Evolutionary conservation across 2,888 invertebrate genomes (phyloP), one percentile per base, ranked within the genome.

Genomic region (Mythimna albipuncta): DNA sequence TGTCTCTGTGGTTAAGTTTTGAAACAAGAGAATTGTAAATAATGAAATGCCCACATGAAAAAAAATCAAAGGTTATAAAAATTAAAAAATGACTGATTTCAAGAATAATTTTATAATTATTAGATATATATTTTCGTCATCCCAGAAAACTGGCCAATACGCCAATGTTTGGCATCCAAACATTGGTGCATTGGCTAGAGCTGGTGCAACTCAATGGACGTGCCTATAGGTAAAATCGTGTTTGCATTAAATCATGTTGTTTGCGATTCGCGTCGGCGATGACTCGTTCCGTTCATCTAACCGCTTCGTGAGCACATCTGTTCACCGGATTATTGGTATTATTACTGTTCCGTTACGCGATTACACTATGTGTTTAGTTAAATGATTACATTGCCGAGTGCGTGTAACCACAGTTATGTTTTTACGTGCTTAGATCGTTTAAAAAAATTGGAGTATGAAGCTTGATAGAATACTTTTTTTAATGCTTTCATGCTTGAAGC

Each of bases 191-290:
- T 78, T 78, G 67, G 58, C 47, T 6, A 0, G 32, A 57, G 57
- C 64, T 61, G 73, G 65, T 69, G 54, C 54, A 70, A 79, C 62
- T 77, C 64, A 69, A 69, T 78, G 63, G 59, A 32, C 72, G 61
- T 62, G 73, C 75, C 71, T 61, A 66, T 19, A 47, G 47, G 13
- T 50, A 62, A 68, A 77, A 73, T 79, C 85, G 75, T 82, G 82
- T 82, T 82, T 76, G 71, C 61, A 81, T 87, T 84, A 80, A 87
- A 87, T 83, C 72, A 84, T 66, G 84, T 81, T 69, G 76, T 88
- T 85, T 84, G 66, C 79, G 66, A 87, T 88, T 87, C 72, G 86
- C 71, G 65, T 63, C 81, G 79, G 81, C 69, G 75, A 79, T 85
- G 78, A 77, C 61, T 75, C 50, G 80, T 82, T 79, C 77, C 82